phyloP scores from a whole-genome alignment of 1,140 invertebrate species.

The Dufourea novaeangliae region DNA sequence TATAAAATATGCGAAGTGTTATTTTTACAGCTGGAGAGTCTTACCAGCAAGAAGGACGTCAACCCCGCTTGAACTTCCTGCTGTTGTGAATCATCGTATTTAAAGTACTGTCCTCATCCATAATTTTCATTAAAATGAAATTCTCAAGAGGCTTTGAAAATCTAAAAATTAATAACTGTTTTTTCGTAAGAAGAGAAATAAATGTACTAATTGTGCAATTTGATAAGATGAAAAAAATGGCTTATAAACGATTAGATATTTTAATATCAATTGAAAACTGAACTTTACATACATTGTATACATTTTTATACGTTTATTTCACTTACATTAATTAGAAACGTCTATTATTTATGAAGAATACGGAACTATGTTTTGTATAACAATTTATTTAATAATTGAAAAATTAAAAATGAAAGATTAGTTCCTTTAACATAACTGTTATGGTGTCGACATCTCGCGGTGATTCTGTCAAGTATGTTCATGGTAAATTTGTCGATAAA shows the following conservation, averaged over 20 bases:
- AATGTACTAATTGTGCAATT: not conserved
- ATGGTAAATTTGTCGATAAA: not conserved
- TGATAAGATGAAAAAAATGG: not conserved
- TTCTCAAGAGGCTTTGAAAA: not conserved
- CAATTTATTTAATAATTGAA: not conserved
- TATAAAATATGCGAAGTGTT: slow-evolving; percentile 57
- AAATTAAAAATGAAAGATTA: slow-evolving; percentile 28
- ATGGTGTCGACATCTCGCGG: slow-evolving; percentile 23
- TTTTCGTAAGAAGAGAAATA: too few species aligned
- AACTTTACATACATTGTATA: not conserved
- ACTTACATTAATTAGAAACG: not conserved
- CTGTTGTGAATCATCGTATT: slow-evolving; percentile 14
- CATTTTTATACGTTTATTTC: not conserved
- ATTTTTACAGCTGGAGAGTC: slow-evolving; percentile 81
- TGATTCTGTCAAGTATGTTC: not conserved
- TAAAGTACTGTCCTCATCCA: not conserved
- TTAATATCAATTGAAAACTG: not conserved
- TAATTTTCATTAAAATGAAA: not conserved
- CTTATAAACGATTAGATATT: not conserved
- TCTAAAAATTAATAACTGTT: not conserved
- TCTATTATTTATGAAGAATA: not conserved
- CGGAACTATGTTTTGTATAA: not conserved
- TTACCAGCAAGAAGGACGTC: slow-evolving; percentile 78
- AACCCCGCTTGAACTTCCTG: slow-evolving; percentile 77
- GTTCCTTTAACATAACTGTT: slow-evolving; percentile 3